Percentiles rank a stretch among this genome's conserved stretches.
Evolutionary conservation across 2,113 vertebrate species (phyloP).

Genomic region (Trinectes maculatus): DNA sequence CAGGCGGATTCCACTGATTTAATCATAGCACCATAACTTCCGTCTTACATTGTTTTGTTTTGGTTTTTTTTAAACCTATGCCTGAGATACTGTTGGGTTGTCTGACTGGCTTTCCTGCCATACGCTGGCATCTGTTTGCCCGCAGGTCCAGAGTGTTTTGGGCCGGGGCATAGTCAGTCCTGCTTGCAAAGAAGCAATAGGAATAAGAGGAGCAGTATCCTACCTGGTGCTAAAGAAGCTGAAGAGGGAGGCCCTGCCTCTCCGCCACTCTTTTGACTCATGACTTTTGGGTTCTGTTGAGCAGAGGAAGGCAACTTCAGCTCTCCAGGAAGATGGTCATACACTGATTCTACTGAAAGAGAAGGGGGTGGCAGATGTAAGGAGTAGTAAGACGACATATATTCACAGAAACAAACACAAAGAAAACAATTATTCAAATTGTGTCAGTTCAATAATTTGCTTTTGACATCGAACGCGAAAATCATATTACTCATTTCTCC

Average conservation of each 20-base stretch:
- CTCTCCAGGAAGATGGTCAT: constrained; percentile 97
- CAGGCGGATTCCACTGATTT: constrained; percentile 17
- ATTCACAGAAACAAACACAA: too few relatives aligned
- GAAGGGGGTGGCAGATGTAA: constrained; percentile 10
- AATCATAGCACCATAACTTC: constrained; percentile 8
- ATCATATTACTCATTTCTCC: background rate
- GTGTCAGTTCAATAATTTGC: background rate
- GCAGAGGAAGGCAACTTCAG: constrained; percentile 90
- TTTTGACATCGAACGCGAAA: background rate
- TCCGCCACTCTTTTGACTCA: constrained; percentile 98
- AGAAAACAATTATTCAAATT: constrained; percentile 1
- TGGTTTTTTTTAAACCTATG: background rate
- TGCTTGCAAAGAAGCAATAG: constrained; percentile 78
- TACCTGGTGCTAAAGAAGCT: constrained; percentile 93
- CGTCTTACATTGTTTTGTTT: background rate
- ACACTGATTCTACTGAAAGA: constrained; percentile 89
- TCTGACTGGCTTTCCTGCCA: constrained; percentile 24
- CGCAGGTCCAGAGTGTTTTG: constrained; percentile 18
- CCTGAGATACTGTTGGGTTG: constrained; percentile 17
- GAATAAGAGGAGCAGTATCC: constrained; percentile 83
- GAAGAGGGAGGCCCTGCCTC: constrained; percentile 92
- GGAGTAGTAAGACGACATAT: constrained; percentile 5
- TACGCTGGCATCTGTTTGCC: constrained; percentile 46
- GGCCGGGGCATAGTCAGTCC: constrained; percentile 79
- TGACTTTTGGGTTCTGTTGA: constrained; percentile 88